Conservation (phyloP, 2,888 invertebrate genomes). For the Netelia virgata region DNA sequence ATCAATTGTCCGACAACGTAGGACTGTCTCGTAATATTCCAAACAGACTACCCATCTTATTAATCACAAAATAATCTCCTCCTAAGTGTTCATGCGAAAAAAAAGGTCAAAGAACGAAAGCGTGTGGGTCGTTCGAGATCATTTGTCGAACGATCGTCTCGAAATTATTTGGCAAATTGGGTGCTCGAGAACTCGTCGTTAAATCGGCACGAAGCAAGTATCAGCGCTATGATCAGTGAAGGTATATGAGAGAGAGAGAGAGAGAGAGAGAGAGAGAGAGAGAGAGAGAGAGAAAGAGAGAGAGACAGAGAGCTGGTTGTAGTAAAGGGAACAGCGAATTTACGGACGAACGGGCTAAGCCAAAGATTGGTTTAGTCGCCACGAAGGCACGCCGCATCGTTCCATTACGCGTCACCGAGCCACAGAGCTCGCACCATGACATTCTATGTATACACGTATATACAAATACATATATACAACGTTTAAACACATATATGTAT, state of each 20-base stretch:
- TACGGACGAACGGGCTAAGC: constrained; percentile 83
- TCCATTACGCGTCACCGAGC: constrained; percentile 84
- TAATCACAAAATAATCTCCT: too few species aligned
- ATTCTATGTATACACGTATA: constrained; percentile 12
- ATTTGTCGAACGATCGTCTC: constrained; percentile 75
- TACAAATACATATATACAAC: constrained; percentile 8
- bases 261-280: constrained; percentile 46
- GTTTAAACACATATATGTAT: constrained; percentile 1
- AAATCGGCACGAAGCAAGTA: constrained; percentile 45
- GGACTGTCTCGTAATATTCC: too few species aligned
- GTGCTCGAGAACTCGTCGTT: constrained; percentile 65
- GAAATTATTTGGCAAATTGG: constrained; percentile 83
- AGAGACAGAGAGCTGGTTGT: constrained; percentile 16
- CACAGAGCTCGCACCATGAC: constrained; percentile 73
- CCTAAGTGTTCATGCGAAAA: neutral
- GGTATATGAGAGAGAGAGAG: constrained; percentile 33
- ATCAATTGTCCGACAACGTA: too few species aligned
- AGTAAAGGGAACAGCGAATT: constrained; percentile 76
- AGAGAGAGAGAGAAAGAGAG: constrained; percentile 23
- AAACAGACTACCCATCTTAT: too few species aligned
- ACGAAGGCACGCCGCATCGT: constrained; percentile 82
- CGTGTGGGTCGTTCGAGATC: constrained; percentile 69
- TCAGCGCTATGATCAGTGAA: constrained; percentile 28
- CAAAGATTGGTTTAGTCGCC: constrained; percentile 85
- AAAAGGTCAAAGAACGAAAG: constrained; percentile 36